Conservation (phyloP, 2,113 vertebrate species). For the Pseudois nayaur region DNA sequence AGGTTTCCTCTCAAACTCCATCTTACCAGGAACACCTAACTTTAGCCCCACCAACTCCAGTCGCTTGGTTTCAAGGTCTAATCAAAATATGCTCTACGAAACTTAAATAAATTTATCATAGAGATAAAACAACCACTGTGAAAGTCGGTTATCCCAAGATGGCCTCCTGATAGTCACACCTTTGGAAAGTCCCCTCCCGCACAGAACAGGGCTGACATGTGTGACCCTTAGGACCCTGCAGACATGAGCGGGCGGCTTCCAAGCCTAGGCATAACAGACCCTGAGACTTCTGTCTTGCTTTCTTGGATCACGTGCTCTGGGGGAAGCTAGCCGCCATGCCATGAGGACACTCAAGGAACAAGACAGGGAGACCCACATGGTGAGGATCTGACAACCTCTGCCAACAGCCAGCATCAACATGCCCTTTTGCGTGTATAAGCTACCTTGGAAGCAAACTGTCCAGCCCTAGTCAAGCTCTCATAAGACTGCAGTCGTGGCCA, state of each 20-base stretch:
- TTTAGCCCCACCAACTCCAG: neutral
- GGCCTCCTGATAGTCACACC: neutral
- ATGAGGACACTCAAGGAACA: neutral
- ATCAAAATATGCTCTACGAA: neutral
- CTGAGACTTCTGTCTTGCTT: neutral
- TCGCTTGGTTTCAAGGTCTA: neutral
- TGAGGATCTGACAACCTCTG: neutral
- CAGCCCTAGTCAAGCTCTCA: neutral
- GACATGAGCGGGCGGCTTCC: neutral
- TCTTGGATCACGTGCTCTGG: neutral
- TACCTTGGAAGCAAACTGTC: neutral
- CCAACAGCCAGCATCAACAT: neutral
- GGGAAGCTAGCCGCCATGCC: neutral
- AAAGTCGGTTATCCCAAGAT: neutral
- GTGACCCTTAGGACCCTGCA: neutral
- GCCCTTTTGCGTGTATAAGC: neutral
- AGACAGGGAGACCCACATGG: neutral
- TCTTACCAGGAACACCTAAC: neutral
- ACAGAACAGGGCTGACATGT: neutral
- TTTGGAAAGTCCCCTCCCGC: neutral
- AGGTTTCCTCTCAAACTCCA: neutral
- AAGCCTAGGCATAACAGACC: neutral
- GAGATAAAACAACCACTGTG: neutral
- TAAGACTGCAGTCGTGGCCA: neutral
- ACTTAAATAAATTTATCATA: neutral